These are phyloP conservation scores for Nomada flava DNA, from an alignment of 2,888 invertebrate species.

Conservation along the genomic window DNA sequence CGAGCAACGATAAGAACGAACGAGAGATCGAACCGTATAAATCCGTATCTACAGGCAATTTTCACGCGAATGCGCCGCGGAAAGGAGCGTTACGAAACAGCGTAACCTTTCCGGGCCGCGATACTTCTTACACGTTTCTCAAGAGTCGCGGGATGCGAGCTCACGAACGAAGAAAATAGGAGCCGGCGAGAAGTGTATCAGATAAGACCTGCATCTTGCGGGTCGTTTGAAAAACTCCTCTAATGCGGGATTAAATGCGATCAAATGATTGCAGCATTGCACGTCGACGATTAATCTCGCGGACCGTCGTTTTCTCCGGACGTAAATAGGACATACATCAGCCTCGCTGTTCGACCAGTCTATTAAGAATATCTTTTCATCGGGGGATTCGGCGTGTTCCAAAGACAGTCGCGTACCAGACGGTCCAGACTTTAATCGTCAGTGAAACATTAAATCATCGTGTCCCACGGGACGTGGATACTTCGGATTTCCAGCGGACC, in stretches of 20 bases:
- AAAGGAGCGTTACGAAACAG: conserved; percentile 42
- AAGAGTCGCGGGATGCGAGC: conserved; percentile 26
- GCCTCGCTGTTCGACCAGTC: conserved; percentile 34
- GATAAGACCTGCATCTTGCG: conserved; percentile 45
- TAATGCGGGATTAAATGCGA: conserved; percentile 59
- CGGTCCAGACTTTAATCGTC: conserved; percentile 26
- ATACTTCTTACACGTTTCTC: conserved; percentile 43
- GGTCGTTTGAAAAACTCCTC: conserved; percentile 41
- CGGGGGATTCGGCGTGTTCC: conserved; percentile 20
- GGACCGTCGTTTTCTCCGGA: conserved; percentile 42
- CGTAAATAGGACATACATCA: conserved; percentile 57
- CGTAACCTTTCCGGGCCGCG: conserved; percentile 46
- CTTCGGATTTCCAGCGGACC: conserved; percentile 26
- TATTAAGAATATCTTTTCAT: conserved; percentile 62
- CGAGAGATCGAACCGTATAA: conserved; percentile 25
- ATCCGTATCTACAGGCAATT: conserved; percentile 22
- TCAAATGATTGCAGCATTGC: conserved; percentile 46
- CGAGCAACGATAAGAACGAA: conserved; percentile 12
- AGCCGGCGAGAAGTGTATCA: conserved; percentile 56
- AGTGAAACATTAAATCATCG: conserved; percentile 49
- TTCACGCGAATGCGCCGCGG: conserved; percentile 34
- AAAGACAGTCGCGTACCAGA: neutral
- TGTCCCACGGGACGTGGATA: conserved; percentile 17
- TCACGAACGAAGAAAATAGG: conserved; percentile 31
- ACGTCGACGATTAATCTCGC: conserved; percentile 59